Evolutionary conservation across 2,797 vertebrate genomes (phyloP), one percentile per base, ranked within the genome.

Genomic region (Neostethus bicornis): DNA sequence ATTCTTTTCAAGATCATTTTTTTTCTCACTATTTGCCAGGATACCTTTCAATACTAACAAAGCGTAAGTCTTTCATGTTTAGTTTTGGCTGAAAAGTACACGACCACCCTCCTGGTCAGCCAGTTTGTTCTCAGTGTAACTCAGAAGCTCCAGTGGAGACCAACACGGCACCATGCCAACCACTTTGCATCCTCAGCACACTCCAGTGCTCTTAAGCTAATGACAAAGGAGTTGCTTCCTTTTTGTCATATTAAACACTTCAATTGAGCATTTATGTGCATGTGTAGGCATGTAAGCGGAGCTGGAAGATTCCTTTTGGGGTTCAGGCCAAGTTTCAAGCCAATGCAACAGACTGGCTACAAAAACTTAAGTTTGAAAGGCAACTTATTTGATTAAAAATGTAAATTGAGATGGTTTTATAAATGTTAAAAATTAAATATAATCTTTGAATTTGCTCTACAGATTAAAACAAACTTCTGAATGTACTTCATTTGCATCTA

Each of bases 161-260:
- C 52, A 69, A 35, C 62, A 75, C 67, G 73, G 56, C 72, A 51
- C 20, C 1, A 19, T 51, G 72, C 71, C 74, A 79, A 66, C 42
- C 13, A 49, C 63, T 62, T 55, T 69, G 63, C 59, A 50, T 69
- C 67, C 70, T 74, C 61, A 66, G 64, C 64, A 61, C 61, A 75
- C 63, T 73, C 56, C 61, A 61, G 66, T 61, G 45, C 63, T 79
- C 69, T 75, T 60, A 55, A 54, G 61, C 51, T 79, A 80, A 84
- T 74, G 62, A 84, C 34, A 19, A 65, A 50, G 48, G 39, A 62
- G 50, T 72, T 68, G 70, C 67, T 79, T 48, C 52, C 50, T 51
- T 69, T 70, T 66, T 69, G 53, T 83, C 73, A 71, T 38, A 52
- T 4, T 17, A 54, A 70, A 61, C 5, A 0, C 67, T 57, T 67